Evolutionary conservation across 2,888 invertebrate genomes (phyloP).

Genomic region (Trachelus iudaicus): DNA sequence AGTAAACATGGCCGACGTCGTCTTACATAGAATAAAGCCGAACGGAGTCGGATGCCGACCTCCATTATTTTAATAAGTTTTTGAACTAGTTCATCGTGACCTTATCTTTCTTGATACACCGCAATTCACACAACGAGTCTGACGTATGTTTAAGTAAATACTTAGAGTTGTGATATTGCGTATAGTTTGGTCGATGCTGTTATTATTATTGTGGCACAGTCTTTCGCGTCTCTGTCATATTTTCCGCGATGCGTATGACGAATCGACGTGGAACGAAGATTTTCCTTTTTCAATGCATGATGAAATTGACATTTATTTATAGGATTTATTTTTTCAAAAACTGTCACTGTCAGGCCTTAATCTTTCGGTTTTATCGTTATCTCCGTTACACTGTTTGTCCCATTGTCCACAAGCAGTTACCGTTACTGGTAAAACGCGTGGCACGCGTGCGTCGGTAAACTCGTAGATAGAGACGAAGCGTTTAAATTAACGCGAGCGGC

Average conservation of each 20-base stretch:
- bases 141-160: not conserved
- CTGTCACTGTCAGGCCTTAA: not conserved
- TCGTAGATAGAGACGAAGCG: not conserved
- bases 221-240: not conserved
- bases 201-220: not conserved
- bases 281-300: not conserved
- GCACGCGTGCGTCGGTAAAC: not conserved
- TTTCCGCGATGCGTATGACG: not conserved
- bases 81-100: slow-evolving; percentile 28
- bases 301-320: not conserved
- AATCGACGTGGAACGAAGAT: not conserved
- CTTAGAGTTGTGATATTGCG: not conserved
- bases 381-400: not conserved
- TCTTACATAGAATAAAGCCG: not conserved
- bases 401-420: not conserved
- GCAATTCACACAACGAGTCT: not conserved
- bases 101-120: not conserved
- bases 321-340: not conserved
- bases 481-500: not conserved
- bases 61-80: slow-evolving; percentile 42
- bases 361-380: not conserved
- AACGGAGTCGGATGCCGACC: slow-evolving; percentile 10
- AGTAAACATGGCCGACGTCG: not conserved
- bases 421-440: not conserved
- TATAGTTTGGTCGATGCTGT: not conserved